A percentile compares a stretch with the other conserved stretches of the same genome.
These are phyloP conservation scores for Anguilla japonica DNA, from an alignment of 2,113 vertebrate genomes.

Conservation along the genomic window DNA sequence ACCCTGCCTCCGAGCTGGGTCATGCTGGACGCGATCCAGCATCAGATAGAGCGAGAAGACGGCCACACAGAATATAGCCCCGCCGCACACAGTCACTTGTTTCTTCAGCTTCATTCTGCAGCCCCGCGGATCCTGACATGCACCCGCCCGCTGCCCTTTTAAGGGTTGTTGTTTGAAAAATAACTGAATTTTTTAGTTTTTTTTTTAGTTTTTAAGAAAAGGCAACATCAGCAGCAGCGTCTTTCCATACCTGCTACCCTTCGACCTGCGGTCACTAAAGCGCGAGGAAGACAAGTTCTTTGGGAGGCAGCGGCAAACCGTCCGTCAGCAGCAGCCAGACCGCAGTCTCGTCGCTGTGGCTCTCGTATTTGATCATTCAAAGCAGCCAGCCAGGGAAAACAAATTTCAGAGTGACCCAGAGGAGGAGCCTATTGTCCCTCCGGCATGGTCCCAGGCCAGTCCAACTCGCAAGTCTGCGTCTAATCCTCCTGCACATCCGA, in stretches of 20 bases:
- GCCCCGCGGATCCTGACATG: not conserved
- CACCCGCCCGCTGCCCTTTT: constrained; percentile 13
- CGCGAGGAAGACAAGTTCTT: constrained; percentile 44
- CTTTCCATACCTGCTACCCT: constrained; percentile 46
- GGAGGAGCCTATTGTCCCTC: constrained; percentile 65
- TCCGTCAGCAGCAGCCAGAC: constrained; percentile 58
- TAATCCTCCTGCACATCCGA: constrained; percentile 51
- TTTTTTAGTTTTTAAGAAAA: constrained; percentile 22
- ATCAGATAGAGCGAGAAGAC: constrained; percentile 98
- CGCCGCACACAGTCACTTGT: constrained; percentile 96
- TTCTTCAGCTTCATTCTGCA: constrained; percentile 94
- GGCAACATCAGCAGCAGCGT: constrained; percentile 38
- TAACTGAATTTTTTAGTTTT: constrained; percentile 20
- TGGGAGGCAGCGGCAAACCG: constrained; percentile 55
- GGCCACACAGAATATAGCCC: constrained; percentile 96
- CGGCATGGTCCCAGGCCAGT: constrained; percentile 51
- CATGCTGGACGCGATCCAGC: constrained; percentile 96
- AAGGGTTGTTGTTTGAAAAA: constrained; percentile 10
- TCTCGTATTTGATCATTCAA: constrained; percentile 67
- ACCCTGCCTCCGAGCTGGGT: constrained; percentile 82
- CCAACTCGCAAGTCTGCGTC: constrained; percentile 41
- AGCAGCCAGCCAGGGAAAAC: constrained; percentile 50
- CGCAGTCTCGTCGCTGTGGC: constrained; percentile 64
- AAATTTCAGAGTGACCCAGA: constrained; percentile 50
- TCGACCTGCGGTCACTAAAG: constrained; percentile 52